These are phyloP conservation scores for Dendrolimus punctatus DNA, from an alignment of 1,140 invertebrate genomes.

Conservation along the genomic window DNA sequence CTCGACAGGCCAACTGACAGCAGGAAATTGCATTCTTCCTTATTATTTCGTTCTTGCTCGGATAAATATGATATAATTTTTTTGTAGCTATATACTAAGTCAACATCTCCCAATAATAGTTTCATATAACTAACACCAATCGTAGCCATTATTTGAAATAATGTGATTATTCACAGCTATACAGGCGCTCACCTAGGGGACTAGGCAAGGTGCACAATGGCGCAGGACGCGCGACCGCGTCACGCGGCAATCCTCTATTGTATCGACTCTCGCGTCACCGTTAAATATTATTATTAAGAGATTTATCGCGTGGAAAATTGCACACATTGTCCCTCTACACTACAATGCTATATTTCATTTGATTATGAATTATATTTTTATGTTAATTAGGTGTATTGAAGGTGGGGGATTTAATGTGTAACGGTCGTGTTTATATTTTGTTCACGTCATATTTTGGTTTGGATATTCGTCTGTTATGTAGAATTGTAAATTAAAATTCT, in stretches of 20 bases:
- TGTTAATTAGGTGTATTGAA: conserved; percentile 46
- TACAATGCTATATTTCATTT: conserved; percentile 40
- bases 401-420: conserved; percentile 26
- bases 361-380: conserved; percentile 59
- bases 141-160: too few relatives aligned
- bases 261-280: conserved; percentile 23
- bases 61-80: too few relatives aligned
- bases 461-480: neutral
- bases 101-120: too few relatives aligned
- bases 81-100: too few relatives aligned
- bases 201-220: conserved; percentile 41
- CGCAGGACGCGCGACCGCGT: conserved; percentile 25
- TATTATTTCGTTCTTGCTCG: too few relatives aligned
- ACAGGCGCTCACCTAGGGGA: conserved; percentile 13
- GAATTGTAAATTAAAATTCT: too few relatives aligned
- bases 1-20: too few relatives aligned
- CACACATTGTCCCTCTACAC: conserved; percentile 43
- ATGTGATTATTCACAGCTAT: conserved; percentile 1
- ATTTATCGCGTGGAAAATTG: conserved; percentile 66
- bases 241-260: conserved; percentile 29
- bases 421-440: conserved; percentile 22
- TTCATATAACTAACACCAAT: too few relatives aligned
- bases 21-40: too few relatives aligned
- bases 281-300: conserved; percentile 60
- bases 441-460: too few relatives aligned